A percentile compares a stretch with the other conserved stretches of the same genome.
Evolutionary conservation across 2,113 vertebrate genomes (phyloP).

Genomic region (Malurus cyaneus): DNA sequence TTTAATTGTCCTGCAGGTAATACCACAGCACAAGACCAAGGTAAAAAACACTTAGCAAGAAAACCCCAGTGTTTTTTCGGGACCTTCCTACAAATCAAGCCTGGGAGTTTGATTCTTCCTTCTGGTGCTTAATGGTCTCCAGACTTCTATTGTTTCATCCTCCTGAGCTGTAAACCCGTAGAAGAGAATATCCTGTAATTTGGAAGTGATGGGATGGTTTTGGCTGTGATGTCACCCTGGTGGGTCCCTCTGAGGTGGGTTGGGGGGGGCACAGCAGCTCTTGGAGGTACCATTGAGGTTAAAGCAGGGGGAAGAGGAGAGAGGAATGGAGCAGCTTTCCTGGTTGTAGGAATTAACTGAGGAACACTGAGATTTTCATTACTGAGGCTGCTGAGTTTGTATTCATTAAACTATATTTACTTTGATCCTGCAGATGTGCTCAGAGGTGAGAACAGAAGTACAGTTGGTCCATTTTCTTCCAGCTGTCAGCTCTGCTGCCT

Average conservation of each 20-base stretch:
- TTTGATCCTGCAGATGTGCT: background rate
- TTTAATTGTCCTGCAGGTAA: background rate
- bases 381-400: background rate
- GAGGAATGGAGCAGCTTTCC: background rate
- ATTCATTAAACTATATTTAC: background rate
- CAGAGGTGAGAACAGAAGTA: background rate
- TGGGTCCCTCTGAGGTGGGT: background rate
- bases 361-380: background rate
- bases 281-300: rapidly evolving
- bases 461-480: background rate
- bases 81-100: background rate
- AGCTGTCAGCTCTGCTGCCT: background rate
- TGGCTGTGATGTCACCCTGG: background rate
- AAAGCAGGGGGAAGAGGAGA: background rate
- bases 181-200: background rate
- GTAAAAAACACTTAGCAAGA: background rate
- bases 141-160: background rate
- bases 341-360: background rate
- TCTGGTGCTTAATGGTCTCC: background rate
- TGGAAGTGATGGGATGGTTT: background rate
- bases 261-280: background rate
- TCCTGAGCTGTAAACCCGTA: background rate
- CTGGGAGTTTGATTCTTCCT: background rate
- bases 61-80: background rate
- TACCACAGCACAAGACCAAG: background rate